Percentiles rank a stretch among this genome's conserved stretches.
These are phyloP conservation scores for Cordilura impudica DNA, from an alignment of 2,888 invertebrate genomes.

Conservation along the genomic window DNA sequence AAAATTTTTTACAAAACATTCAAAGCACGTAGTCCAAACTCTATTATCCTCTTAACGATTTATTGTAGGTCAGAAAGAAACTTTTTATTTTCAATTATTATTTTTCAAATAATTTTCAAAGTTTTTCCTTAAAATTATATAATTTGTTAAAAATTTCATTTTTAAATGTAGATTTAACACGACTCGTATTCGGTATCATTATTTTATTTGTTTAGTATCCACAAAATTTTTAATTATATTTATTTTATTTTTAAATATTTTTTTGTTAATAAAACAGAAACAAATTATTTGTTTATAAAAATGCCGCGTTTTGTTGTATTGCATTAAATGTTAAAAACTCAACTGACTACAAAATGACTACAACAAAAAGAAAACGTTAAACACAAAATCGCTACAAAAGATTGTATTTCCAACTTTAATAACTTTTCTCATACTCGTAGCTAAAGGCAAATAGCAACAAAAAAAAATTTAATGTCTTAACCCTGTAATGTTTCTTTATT, in stretches of 20 bases:
- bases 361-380: slow-evolving; percentile 52
- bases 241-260: slow-evolving; percentile 27
- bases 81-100: background rate
- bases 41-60: slow-evolving; percentile 4
- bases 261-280: slow-evolving; percentile 32
- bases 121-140: slow-evolving; percentile 1
- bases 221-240: background rate
- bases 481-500: background rate
- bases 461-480: background rate
- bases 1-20: background rate
- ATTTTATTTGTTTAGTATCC: background rate
- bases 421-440: slow-evolving; percentile 49
- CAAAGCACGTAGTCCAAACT: background rate
- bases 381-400: slow-evolving; percentile 20
- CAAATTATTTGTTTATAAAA: slow-evolving; percentile 10
- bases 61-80: no score
- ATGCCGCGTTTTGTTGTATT: slow-evolving; percentile 71
- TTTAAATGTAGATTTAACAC: slow-evolving; percentile 43
- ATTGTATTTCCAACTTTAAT: slow-evolving; percentile 7
- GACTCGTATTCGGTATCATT: slow-evolving; percentile 46
- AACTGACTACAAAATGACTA: slow-evolving; percentile 71
- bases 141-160: background rate
- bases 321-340: slow-evolving; percentile 75
- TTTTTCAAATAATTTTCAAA: background rate
- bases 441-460: background rate